phyloP scores from a whole-genome alignment of 2,797 vertebrate species.

The Cryptoprocta ferox region DNA sequence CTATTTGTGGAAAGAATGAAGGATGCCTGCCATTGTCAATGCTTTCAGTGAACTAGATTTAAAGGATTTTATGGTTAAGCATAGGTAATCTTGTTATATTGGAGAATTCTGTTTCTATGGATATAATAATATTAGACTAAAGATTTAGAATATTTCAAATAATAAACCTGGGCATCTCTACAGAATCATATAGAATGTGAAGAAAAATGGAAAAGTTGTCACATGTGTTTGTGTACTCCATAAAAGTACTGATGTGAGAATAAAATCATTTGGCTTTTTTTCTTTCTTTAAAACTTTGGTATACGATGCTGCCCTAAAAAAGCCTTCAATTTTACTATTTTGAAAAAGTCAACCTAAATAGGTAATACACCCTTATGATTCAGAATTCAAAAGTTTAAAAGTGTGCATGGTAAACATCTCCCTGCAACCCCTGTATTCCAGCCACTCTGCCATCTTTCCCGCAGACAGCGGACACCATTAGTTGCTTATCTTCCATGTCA shows the following conservation, averaged over 20 bases:
- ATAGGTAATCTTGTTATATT: neutral
- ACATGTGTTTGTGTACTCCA: neutral
- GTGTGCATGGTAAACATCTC: neutral
- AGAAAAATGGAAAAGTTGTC: neutral
- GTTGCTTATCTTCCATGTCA: neutral
- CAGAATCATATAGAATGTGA: neutral
- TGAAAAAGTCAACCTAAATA: neutral
- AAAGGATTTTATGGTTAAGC: neutral
- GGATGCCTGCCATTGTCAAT: neutral
- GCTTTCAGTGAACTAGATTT: neutral
- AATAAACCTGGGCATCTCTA: neutral
- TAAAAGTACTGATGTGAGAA: neutral
- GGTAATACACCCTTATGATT: neutral
- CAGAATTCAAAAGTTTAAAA: neutral
- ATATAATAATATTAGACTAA: neutral
- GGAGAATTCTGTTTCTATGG: neutral
- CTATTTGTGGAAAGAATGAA: neutral
- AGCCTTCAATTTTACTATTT: neutral
- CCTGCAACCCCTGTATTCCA: neutral
- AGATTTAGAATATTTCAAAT: slow-evolving; percentile 8
- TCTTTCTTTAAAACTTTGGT: neutral
- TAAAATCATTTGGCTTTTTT: neutral
- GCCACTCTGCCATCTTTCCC: neutral
- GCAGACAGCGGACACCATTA: neutral
- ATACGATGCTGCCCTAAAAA: neutral